Conservation (phyloP, 2,113 vertebrate species). For the Toxostoma redivivum region DNA sequence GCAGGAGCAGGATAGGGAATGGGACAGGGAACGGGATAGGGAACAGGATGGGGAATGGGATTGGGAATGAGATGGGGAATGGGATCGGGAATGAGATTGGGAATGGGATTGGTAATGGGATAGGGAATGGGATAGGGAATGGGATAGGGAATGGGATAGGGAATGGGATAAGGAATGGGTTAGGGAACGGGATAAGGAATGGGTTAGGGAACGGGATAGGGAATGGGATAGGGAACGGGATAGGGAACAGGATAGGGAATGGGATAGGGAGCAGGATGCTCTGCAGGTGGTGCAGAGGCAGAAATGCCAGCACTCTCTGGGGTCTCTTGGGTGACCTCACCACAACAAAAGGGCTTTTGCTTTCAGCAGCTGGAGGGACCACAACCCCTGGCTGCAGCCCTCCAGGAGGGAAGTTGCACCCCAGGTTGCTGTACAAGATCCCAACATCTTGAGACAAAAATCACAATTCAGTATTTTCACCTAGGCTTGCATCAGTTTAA, state of each 20-base stretch:
- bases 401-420: not conserved
- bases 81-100: rapidly evolving
- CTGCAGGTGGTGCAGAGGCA: not conserved
- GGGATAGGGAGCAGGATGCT: not conserved
- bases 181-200: rapidly evolving
- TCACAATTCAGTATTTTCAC: not conserved
- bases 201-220: rapidly evolving
- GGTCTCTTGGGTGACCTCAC: not conserved
- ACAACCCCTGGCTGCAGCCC: not conserved
- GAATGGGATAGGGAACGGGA: rapidly evolving
- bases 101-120: not conserved
- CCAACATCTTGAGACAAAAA: not conserved
- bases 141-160: rapidly evolving
- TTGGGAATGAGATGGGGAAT: not conserved
- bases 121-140: rapidly evolving
- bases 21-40: not conserved
- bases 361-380: not conserved
- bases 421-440: not conserved
- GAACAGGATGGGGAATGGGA: not conserved
- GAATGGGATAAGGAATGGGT: rapidly evolving
- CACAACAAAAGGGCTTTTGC: not conserved
- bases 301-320: not conserved
- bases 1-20: not conserved
- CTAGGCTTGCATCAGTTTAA: not conserved
- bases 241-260: rapidly evolving